phyloP scores from a whole-genome alignment of 1,140 invertebrate genomes.

The Drosophila mojavensis region DNA sequence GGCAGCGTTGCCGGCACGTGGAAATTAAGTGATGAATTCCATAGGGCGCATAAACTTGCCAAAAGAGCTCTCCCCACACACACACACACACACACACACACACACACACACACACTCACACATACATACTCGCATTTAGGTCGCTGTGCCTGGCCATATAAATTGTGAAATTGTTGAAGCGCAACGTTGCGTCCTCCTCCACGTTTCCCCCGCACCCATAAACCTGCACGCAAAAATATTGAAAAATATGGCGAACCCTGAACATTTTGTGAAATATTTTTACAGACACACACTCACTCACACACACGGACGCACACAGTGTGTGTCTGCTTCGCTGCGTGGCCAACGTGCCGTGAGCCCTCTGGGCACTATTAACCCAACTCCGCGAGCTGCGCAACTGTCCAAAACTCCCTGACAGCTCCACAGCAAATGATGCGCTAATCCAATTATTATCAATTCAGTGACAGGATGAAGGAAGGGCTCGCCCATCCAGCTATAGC shows the following conservation, averaged over 20 bases:
- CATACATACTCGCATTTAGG: conserved; percentile 54
- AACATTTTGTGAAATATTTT: conserved; percentile 72
- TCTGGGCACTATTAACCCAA: conserved; percentile 70
- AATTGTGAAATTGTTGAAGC: conserved; percentile 75
- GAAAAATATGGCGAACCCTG: conserved; percentile 53
- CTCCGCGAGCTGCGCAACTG: conserved; percentile 28
- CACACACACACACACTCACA: conserved; percentile 1
- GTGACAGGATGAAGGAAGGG: conserved; percentile 55
- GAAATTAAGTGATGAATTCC: conserved; percentile 81
- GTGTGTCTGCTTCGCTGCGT: conserved; percentile 48
- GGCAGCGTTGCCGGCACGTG: conserved; percentile 71
- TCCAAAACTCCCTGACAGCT: conserved; percentile 26
- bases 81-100: conserved; percentile 1
- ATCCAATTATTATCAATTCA: conserved; percentile 84
- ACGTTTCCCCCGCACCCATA: neutral
- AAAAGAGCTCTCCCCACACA: conserved; percentile 35
- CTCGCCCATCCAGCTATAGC: neutral
- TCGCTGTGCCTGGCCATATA: conserved; percentile 67
- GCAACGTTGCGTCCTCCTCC: conserved; percentile 40
- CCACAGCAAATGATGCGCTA: conserved; percentile 64
- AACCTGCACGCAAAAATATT: conserved; percentile 52
- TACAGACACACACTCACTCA: conserved; percentile 13
- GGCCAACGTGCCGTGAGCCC: conserved; percentile 68
- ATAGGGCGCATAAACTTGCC: conserved; percentile 66
- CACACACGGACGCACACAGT: conserved; percentile 5